phyloP scores from a whole-genome alignment of 2,888 invertebrate species.

The Tuberolachnus salignus region DNA sequence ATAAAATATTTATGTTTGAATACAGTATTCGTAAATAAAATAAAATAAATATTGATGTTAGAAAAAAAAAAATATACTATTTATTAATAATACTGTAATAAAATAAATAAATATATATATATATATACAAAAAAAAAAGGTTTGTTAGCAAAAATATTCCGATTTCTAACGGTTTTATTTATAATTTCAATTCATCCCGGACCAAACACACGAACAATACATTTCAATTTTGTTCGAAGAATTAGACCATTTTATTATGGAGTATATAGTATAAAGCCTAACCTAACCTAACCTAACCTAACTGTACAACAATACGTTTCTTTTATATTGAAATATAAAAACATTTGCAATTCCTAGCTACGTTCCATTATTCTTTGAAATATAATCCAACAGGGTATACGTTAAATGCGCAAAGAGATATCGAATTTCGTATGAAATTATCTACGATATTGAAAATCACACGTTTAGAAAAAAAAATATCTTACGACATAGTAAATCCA shows the following conservation, averaged over 20 bases:
- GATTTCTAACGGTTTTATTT: background rate
- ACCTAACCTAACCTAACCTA: background rate
- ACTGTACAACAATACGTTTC: background rate
- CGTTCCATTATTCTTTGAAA: background rate
- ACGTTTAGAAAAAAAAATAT: background rate
- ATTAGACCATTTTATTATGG: background rate
- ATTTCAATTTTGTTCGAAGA: constrained; percentile 4
- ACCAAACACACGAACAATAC: background rate
- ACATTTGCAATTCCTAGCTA: background rate
- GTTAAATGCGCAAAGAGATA: background rate
- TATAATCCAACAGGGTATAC: background rate
- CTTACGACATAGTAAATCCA: background rate
- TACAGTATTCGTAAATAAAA: no score
- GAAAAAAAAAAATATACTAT: no score
- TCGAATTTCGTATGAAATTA: background rate
- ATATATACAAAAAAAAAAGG: no score
- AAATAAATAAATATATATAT: no score
- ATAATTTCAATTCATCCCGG: background rate
- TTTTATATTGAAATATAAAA: background rate
- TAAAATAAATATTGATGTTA: no score
- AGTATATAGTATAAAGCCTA: background rate
- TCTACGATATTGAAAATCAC: background rate
- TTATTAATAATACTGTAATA: no score
- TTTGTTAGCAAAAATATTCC: background rate
- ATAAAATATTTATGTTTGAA: no score